Evolutionary conservation across 2,113 vertebrate genomes (phyloP), one percentile per base, ranked within the genome.

Genomic region (Onychostoma macrolepis): DNA sequence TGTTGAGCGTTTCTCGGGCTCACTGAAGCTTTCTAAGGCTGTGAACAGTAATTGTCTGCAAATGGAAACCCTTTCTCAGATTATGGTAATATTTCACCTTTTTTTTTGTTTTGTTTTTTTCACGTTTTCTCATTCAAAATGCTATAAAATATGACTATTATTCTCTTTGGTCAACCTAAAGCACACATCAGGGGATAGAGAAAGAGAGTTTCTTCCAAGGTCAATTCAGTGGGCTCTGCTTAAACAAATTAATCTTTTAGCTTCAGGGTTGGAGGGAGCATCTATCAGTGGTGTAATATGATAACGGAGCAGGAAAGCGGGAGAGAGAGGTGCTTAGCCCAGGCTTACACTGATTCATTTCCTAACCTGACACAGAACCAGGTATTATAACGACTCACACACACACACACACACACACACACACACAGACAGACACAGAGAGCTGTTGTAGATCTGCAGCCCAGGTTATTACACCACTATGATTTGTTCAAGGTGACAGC

Each of bases 231-330:
- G 90, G 85, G 88, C 84, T 92, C 89, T 90, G 87, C 93, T 93
- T 93, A 93, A 92, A 93, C 92, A 93, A 92, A 95, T 94, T 90
- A 93, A 93, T 94, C 91, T 89, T 88, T 92, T 93, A 92, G 90
- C 93, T 93, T 90, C 90, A 89, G 92, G 93, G 86, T 89, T 83
- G 86, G 6, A 41, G 91, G 84, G 72, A 85, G 90, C 90, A 93
- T 94, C 92, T 93, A 92, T 92, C 92, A 87, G 83, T 48, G 85
- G 88, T 90, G 90, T 92, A 93, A 93, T 91, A 89, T 93, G 92
- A 94, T 94, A 94, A 94, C 58, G 26, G 72, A 48, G 87, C 48
- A 85, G 86, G 89, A 91, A 87, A 88, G 86, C 56, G 71, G 85
- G 87, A 83, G 86, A 89, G 38, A 92, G 89, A 88, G 89, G 87